Percentiles rank a stretch among this genome's conserved stretches.
Evolutionary conservation across 2,113 vertebrate genomes (phyloP).

Genomic region (Limnothrissa miodon): DNA sequence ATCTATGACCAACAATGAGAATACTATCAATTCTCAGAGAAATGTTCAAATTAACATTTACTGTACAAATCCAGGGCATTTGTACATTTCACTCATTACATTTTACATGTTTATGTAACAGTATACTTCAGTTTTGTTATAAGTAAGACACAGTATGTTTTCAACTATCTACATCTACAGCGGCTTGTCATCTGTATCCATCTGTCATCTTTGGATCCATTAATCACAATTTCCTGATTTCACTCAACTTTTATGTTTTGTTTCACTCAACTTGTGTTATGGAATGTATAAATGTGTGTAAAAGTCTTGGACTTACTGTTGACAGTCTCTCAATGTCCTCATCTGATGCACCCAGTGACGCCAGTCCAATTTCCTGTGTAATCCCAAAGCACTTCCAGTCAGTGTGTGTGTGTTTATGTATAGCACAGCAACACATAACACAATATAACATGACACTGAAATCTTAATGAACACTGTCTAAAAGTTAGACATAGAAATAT

Average conservation of each 20-base stretch:
- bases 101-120: neutral
- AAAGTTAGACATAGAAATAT: neutral
- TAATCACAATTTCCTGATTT: too few species aligned
- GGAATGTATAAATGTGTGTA: too few species aligned
- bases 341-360: slow-evolving; percentile 82
- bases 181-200: neutral
- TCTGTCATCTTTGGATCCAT: neutral
- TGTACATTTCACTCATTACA: too few species aligned
- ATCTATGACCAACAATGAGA: too few species aligned
- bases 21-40: too few species aligned
- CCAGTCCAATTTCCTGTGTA: slow-evolving; percentile 79
- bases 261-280: too few species aligned
- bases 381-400: neutral
- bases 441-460: neutral
- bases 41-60: too few species aligned
- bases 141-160: neutral
- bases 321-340: slow-evolving; percentile 85
- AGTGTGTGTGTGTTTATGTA: neutral
- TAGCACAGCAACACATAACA: neutral
- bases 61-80: too few species aligned
- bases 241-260: too few species aligned
- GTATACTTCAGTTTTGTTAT: neutral
- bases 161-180: neutral
- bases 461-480: neutral
- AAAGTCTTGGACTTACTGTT: slow-evolving; percentile 61